A percentile compares a stretch with the other conserved stretches of the same genome.
phyloP scores from a whole-genome alignment of 2,888 invertebrate genomes.

The Caenorhabditis panamensis region DNA sequence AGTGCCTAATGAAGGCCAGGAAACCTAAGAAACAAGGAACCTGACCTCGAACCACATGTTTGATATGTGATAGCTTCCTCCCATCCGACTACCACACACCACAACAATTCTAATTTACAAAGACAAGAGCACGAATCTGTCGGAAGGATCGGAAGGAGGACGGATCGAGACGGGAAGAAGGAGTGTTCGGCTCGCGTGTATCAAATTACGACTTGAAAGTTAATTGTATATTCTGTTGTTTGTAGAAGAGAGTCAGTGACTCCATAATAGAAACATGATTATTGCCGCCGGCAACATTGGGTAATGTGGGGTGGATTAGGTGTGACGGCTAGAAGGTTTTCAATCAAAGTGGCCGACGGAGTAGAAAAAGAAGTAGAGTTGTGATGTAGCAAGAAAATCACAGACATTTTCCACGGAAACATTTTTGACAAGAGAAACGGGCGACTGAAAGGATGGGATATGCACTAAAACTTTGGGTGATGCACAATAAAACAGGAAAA shows the following conservation, averaged over 20 bases:
- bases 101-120: constrained; percentile 39
- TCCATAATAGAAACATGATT: constrained; percentile 54
- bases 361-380: background rate
- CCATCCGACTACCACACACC: background rate
- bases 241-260: constrained; percentile 47
- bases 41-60: constrained; percentile 40
- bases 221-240: constrained; percentile 64
- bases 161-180: constrained; percentile 15
- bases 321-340: background rate
- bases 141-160: constrained; percentile 17
- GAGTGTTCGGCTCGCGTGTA: constrained; percentile 59
- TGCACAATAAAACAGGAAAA: constrained; percentile 59
- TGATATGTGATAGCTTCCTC: constrained; percentile 47
- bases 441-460: constrained; percentile 2
- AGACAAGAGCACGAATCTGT: background rate
- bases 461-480: constrained; percentile 43
- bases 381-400: too few relatives aligned
- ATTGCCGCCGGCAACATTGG: constrained; percentile 27
- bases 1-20: background rate
- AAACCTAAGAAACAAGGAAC: too few relatives aligned
- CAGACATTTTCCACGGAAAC: background rate
- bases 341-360: background rate
- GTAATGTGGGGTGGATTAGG: constrained; percentile 43
- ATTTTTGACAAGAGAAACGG: background rate
- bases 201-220: constrained; percentile 61